phyloP scores from a whole-genome alignment of 2,113 vertebrate species.

The Turnix velox region DNA sequence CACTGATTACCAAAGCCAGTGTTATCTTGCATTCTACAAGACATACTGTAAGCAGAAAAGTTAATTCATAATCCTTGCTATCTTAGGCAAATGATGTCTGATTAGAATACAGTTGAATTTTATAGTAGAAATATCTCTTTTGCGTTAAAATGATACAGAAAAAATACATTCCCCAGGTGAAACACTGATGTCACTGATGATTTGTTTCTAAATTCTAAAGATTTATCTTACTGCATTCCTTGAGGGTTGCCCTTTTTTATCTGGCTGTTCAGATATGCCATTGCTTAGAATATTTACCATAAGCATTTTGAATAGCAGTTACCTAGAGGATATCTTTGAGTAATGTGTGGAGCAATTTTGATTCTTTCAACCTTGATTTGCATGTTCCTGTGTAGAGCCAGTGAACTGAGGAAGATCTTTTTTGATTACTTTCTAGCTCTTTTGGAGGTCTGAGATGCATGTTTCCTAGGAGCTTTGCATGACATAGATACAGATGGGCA shows the following conservation, averaged over 20 bases:
- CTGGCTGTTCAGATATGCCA: neutral
- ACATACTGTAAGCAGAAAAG: neutral
- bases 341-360: neutral
- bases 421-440: neutral
- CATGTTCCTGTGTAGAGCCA: accelerated
- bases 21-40: neutral
- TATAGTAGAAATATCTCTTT: neutral
- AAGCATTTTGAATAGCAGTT: neutral
- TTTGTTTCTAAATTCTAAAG: neutral
- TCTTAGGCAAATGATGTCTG: neutral
- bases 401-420: neutral
- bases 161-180: neutral
- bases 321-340: neutral
- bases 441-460: neutral
- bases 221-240: neutral
- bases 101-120: neutral
- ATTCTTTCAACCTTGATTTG: neutral
- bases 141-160: neutral
- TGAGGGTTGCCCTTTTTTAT: neutral
- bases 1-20: neutral
- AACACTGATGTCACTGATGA: neutral
- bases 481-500: neutral
- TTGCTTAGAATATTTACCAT: neutral
- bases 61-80: neutral
- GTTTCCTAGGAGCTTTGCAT: neutral